Conservation (phyloP, 35 echinoderm and acorn worm genomes). For the Anneissia japonica region DNA sequence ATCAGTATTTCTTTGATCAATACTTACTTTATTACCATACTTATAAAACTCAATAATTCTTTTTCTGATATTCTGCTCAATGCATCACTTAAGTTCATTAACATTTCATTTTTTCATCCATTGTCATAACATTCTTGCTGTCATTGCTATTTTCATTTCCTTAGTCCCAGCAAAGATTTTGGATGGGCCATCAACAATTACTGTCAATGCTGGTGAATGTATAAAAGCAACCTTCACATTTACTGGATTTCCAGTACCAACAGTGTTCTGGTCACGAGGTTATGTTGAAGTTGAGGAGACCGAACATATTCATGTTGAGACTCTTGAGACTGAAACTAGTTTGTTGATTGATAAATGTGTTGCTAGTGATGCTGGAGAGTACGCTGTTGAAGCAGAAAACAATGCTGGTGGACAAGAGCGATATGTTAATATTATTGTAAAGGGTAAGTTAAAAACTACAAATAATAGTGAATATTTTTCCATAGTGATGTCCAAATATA, state of each 20-base stretch:
- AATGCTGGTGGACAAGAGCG: slow-evolving; percentile 57
- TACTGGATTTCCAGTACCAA: slow-evolving; percentile 59
- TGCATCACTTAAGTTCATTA: too few species aligned
- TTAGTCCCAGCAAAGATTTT: slow-evolving; percentile 75
- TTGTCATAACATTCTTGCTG: neutral
- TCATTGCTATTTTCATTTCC: neutral
- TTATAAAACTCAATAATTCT: neutral
- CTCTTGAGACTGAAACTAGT: slow-evolving; percentile 30
- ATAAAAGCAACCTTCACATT: slow-evolving; percentile 58
- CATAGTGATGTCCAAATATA: too few species aligned
- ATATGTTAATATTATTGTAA: slow-evolving; percentile 55
- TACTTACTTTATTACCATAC: too few species aligned
- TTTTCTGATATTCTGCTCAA: neutral
- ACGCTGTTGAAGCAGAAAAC: slow-evolving; percentile 67
- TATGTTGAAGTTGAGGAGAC: slow-evolving; percentile 54
- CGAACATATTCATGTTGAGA: slow-evolving; percentile 55
- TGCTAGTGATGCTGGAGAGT: slow-evolving; percentile 67
- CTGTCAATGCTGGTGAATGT: slow-evolving; percentile 63
- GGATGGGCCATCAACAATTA: slow-evolving; percentile 70
- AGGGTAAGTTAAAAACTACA: slow-evolving; percentile 42
- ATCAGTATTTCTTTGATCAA: too few species aligned
- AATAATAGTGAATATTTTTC: too few species aligned
- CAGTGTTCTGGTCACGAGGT: slow-evolving; percentile 51
- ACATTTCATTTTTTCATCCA: neutral
- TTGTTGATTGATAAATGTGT: slow-evolving; percentile 58